Conservation (phyloP, 2,888 invertebrate genomes). For the Antheraea yamamai region DNA sequence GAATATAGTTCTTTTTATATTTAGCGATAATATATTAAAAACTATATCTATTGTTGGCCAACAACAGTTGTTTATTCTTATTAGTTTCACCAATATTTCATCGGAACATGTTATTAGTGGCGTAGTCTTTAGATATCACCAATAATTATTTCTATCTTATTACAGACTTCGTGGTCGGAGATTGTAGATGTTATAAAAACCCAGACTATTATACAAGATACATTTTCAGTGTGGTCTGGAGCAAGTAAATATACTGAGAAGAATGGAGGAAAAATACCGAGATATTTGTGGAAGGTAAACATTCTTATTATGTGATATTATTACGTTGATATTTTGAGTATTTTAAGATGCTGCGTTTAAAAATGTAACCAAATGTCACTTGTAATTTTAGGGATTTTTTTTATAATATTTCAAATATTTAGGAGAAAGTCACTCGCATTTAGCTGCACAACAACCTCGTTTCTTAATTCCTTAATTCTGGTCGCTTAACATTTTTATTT, state of each 20-base stretch:
- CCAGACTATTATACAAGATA: background rate
- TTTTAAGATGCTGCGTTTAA: background rate
- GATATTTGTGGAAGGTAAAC: constrained; percentile 24
- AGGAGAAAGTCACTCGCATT: background rate
- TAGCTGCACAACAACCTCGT: background rate
- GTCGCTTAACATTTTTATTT: too few species aligned
- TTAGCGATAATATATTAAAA: background rate
- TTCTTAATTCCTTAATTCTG: background rate
- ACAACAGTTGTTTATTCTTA: background rate
- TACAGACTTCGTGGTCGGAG: constrained; percentile 10
- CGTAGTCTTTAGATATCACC: background rate
- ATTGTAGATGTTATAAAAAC: constrained; percentile 6
- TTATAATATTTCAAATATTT: background rate
- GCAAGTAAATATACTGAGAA: constrained; percentile 2
- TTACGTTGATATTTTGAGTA: background rate
- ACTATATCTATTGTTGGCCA: background rate
- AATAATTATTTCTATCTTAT: background rate
- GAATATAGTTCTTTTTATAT: background rate
- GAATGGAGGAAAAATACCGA: constrained; percentile 3
- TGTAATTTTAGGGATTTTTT: background rate
- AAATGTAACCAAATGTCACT: background rate
- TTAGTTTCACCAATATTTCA: background rate
- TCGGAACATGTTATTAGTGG: background rate
- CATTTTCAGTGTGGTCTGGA: constrained; percentile 16
- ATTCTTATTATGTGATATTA: background rate